A percentile compares a stretch with the other conserved stretches of the same genome.
These are phyloP conservation scores for Melanotaenia nigrans DNA, from an alignment of 2,797 vertebrate species.

Conservation along the genomic window DNA sequence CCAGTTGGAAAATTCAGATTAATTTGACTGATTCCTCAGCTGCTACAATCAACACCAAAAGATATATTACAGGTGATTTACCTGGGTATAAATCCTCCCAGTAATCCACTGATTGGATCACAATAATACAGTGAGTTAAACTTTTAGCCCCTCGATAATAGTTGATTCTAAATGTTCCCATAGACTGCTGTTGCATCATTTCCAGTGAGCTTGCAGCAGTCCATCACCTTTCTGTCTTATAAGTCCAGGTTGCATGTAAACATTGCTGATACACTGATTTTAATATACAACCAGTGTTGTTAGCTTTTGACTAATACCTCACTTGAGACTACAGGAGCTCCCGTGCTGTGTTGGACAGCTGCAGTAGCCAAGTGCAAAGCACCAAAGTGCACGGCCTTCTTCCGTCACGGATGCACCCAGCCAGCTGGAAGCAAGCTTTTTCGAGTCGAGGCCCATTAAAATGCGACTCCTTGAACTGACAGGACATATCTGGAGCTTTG, in stretches of 20 bases:
- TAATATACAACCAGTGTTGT: background rate
- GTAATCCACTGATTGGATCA: background rate
- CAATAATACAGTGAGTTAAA: no score
- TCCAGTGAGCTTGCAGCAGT: background rate
- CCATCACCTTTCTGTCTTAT: background rate
- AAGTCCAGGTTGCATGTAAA: background rate
- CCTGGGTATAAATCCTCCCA: background rate
- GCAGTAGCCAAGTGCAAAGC: background rate
- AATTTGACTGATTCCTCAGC: background rate
- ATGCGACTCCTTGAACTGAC: conserved; percentile 1
- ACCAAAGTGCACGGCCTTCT: background rate
- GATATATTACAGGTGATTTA: background rate
- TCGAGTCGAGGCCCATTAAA: background rate
- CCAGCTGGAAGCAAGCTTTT: background rate
- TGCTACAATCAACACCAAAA: background rate
- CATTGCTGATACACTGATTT: background rate
- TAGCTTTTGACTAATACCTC: conserved; percentile 10
- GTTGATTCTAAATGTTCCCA: background rate
- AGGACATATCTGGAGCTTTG: conserved; percentile 1
- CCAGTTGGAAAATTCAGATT: background rate
- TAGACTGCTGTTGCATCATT: background rate
- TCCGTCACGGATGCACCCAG: background rate
- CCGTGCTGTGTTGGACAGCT: background rate
- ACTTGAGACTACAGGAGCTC: background rate
- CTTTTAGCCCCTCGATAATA: background rate